Evolutionary conservation across 92 coral and sea anemone genomes (phyloP), one percentile per base, ranked within the genome.

Genomic region (Ricordea florida): DNA sequence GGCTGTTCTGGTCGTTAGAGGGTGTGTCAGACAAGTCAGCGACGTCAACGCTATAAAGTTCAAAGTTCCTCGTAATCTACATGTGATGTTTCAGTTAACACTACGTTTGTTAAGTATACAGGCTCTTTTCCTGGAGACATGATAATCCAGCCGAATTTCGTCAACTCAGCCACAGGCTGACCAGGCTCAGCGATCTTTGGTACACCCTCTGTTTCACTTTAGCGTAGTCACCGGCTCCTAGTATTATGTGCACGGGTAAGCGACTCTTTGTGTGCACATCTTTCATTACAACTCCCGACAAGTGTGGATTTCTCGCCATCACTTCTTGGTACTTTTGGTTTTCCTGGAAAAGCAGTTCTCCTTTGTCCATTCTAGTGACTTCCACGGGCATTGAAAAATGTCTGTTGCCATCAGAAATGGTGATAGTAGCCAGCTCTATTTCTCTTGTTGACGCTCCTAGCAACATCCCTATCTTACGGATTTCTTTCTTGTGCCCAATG

Each of bases 51-150:
- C 52, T 13, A 18, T 40, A 62, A 13, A 62, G n/a, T n/a, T n/a
- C n/a, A n/a, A n/a, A n/a, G 34, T 24, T 51, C 23, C 11, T 81
- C 81, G 34, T 80, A 71, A 33, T 80, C 67, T 33, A 57, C 62
- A 34, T 57, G 86, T 30, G 57, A 71, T 6, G 77, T 69, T 57
- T 80, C 73, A 1, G 60, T 55, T 23, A 67, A 20, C 58, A 68
- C 10, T 47, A 79, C 26, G 76, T 62, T 76, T 9, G 51, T 14
- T 3, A 72, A 3, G 67, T 59, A 61, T 30, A 31, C 3, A 2
- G 50, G 34, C 13, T 81, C 87, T n/a, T 68, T 66, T 23, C 75
- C 75, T 5, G 87, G 81, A 7, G 73, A 60, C 45, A 80, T 58
- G 16, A 80, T 80, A 5, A 60, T 59, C 80, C 72, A 80, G 0